Conservation (phyloP, 2,888 invertebrate genomes). For the Ferdinandea cuprea region DNA sequence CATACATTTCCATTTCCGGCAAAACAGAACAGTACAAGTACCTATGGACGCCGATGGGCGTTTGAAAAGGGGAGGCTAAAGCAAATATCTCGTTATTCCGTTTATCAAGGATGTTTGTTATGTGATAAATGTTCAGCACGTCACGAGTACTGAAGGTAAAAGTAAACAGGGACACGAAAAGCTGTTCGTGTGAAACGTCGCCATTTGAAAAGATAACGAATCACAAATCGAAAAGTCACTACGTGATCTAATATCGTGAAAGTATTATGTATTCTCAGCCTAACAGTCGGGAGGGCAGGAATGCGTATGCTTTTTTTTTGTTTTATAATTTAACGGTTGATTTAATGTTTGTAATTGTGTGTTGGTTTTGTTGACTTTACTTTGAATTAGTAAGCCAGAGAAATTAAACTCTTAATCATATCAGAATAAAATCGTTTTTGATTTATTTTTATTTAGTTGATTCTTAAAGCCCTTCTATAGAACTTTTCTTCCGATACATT, state of each 20-base stretch:
- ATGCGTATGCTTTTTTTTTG: too few species aligned
- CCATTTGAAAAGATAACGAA: conserved; percentile 58
- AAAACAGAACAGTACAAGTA: conserved; percentile 48
- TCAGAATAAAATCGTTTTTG: background rate
- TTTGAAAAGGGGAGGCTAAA: conserved; percentile 37
- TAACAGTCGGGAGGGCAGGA: too few species aligned
- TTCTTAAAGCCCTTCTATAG: too few species aligned
- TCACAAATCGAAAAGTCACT: conserved; percentile 65
- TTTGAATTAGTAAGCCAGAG: too few species aligned
- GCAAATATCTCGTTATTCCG: conserved; percentile 61
- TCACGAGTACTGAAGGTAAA: conserved; percentile 51
- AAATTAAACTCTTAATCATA: too few species aligned
- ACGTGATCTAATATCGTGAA: conserved; percentile 66
- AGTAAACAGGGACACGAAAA: conserved; percentile 47
- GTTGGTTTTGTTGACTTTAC: too few species aligned
- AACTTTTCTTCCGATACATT: too few species aligned
- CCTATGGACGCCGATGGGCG: conserved; percentile 36
- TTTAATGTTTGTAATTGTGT: too few species aligned
- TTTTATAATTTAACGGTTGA: too few species aligned
- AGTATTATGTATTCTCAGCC: background rate
- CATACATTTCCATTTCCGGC: conserved; percentile 51
- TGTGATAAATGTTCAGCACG: conserved; percentile 66
- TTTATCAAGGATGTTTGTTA: conserved; percentile 60
- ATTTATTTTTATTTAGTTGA: too few species aligned
- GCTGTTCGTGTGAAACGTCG: conserved; percentile 30